These are phyloP conservation scores for Yoshiicerus persimilis DNA, from an alignment of 1,140 invertebrate species.

Conservation along the genomic window DNA sequence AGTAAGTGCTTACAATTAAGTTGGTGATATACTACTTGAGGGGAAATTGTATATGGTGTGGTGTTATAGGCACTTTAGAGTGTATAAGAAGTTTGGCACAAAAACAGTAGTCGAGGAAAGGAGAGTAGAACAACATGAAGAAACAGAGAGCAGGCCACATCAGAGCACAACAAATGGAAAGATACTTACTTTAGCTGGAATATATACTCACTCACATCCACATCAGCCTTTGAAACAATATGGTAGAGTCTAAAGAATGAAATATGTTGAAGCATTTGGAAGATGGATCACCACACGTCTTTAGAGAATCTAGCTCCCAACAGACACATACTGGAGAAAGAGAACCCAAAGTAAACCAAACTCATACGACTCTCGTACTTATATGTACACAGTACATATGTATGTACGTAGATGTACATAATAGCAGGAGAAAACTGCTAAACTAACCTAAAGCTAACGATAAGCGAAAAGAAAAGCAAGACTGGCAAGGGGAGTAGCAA, in stretches of 20 bases:
- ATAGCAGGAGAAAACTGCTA: neutral
- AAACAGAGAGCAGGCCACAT: neutral
- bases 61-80: neutral
- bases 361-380: neutral
- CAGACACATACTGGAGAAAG: neutral
- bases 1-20: too few species aligned
- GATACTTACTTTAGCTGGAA: neutral
- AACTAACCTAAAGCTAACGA: neutral
- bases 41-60: too few species aligned
- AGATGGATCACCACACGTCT: conserved; percentile 25
- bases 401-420: too few species aligned
- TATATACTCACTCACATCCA: conserved; percentile 11
- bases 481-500: neutral
- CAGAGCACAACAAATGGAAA: neutral
- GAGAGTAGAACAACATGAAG: neutral
- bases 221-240: conserved; percentile 25
- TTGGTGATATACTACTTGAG: too few species aligned
- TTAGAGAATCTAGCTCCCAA: conserved; percentile 17
- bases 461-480: neutral
- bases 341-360: neutral
- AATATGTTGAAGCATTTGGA: conserved; percentile 30
- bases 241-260: conserved; percentile 14
- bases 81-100: neutral
- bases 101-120: neutral
- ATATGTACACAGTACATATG: neutral